Evolutionary conservation across 30 jellyfish, hydroid and myxozoan species (phyloP).

Genomic region (Hydra vulgaris): DNA sequence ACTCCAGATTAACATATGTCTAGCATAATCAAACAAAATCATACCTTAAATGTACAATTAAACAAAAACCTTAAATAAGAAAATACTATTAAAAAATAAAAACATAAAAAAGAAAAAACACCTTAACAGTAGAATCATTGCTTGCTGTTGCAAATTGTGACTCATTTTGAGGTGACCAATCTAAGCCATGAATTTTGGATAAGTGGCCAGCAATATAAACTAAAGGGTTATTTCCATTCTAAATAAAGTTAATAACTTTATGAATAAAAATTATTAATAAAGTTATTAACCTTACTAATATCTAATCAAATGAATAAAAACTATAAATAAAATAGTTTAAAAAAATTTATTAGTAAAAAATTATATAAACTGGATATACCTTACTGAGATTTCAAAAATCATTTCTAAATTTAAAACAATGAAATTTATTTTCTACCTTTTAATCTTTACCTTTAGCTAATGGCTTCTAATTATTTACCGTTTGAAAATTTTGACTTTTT

Average conservation of each 20-base stretch:
- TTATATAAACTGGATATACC: no score
- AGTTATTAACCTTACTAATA: not conserved
- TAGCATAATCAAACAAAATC: no score
- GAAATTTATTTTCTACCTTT: no score
- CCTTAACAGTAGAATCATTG: slow-evolving; percentile 82
- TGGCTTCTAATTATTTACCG: no score
- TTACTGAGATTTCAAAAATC: no score
- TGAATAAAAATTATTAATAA: no score
- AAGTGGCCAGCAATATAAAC: slow-evolving; percentile 92
- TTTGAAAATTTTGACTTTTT: no score
- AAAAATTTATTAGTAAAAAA: no score
- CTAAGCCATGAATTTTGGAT: slow-evolving; percentile 86
- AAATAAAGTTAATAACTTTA: not conserved
- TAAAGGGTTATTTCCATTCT: slow-evolving; percentile 91
- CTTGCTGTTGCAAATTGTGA: slow-evolving; percentile 76
- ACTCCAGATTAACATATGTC: no score
- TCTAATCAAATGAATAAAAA: not conserved
- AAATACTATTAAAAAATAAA: not conserved
- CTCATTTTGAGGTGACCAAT: slow-evolving; percentile 79
- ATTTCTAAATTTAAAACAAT: no score
- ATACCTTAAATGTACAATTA: no score
- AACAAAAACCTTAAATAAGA: not conserved
- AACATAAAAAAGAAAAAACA: slow-evolving; percentile 1
- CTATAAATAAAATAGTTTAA: not conserved
- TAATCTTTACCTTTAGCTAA: no score